These are phyloP conservation scores for Phasianus colchicus DNA, from an alignment of 2,113 vertebrate genomes.

Conservation along the genomic window DNA sequence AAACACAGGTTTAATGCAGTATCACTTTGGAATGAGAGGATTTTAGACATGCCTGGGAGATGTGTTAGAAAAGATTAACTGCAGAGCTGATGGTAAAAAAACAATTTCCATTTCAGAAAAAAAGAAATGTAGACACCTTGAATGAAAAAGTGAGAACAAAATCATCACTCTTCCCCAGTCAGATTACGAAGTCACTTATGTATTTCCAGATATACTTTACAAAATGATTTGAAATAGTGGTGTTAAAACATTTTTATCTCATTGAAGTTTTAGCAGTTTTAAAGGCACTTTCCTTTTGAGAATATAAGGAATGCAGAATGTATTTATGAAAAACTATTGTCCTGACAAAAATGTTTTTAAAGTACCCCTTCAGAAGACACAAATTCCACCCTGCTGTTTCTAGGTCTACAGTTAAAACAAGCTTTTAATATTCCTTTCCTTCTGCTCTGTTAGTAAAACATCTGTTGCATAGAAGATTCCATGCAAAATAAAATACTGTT, in stretches of 20 bases:
- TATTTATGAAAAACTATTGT: neutral
- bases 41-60: neutral
- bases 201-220: neutral
- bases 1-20: neutral
- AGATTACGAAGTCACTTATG: neutral
- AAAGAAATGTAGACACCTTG: neutral
- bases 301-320: neutral
- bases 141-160: neutral
- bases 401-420: neutral
- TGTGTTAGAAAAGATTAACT: neutral
- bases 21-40: neutral
- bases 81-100: neutral
- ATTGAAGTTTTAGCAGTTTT: neutral
- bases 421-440: neutral
- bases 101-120: neutral
- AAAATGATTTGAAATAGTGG: rapidly evolving
- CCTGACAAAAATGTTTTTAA: neutral
- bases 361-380: neutral
- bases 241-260: neutral
- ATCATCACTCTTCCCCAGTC: rapidly evolving
- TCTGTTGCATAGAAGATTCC: neutral
- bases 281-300: neutral
- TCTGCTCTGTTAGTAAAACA: neutral
- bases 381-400: neutral
- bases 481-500: neutral